Conservation (phyloP, 2,888 invertebrate genomes). For the Hydraecia micacea region DNA sequence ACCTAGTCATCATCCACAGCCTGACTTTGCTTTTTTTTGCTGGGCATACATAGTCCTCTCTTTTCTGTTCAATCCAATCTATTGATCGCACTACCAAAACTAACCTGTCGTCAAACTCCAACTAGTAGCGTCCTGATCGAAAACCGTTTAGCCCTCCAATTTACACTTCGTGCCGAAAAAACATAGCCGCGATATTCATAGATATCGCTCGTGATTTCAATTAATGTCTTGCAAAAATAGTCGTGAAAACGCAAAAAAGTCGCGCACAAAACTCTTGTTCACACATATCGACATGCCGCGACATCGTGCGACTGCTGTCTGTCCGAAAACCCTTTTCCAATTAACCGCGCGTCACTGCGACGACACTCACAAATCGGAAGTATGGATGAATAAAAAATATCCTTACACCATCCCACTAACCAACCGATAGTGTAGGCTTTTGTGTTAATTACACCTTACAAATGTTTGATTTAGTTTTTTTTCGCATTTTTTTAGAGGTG, state of each 20-base stretch:
- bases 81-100: background rate
- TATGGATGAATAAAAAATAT: slow-evolving; percentile 61
- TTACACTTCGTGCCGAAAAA: slow-evolving; percentile 28
- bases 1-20: no score
- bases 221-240: slow-evolving; percentile 66
- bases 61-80: background rate
- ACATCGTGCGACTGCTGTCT: slow-evolving; percentile 52
- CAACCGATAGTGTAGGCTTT: slow-evolving; percentile 5
- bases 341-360: slow-evolving; percentile 76
- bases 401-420: slow-evolving; percentile 24
- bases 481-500: background rate
- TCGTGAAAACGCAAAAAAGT: slow-evolving; percentile 47
- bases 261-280: slow-evolving; percentile 51
- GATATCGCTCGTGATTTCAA: slow-evolving; percentile 65
- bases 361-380: slow-evolving; percentile 70
- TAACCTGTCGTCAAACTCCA: background rate
- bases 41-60: no score
- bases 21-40: background rate
- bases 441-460: background rate
- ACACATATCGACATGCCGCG: slow-evolving; percentile 57
- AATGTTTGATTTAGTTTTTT: slow-evolving; percentile 7
- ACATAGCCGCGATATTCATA: slow-evolving; percentile 36
- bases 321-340: slow-evolving; percentile 75
- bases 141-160: slow-evolving; percentile 36
- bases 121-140: background rate